Evolutionary conservation across 1,140 invertebrate genomes (phyloP), one percentile per base, ranked within the genome.

Genomic region (Pseudoatta argentina): DNA sequence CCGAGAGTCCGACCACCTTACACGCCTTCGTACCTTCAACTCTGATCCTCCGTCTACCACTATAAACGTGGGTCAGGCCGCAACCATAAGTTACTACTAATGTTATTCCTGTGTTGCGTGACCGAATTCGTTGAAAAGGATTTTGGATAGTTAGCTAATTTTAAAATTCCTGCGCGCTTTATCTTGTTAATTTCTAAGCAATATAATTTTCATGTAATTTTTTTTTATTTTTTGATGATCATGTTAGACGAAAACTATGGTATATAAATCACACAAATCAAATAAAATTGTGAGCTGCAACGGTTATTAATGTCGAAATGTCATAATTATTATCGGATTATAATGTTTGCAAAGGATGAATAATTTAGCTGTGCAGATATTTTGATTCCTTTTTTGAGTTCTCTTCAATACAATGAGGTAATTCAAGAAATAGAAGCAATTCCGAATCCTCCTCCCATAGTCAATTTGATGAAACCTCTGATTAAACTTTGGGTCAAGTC

Each of bases 51-150:
- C 71, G 57, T 63, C 75, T 86, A 66, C 51, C 76, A 75, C 88
- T 85, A 85, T 73, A 77, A 88, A 89, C 86, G 85, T 88, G 89
- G 63, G 75, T 89, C 73, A 92, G 91, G 88, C 94, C 92, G 86
- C 94, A 93, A 92, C 93, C 94, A 94, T 94, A 94, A 95, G 93
- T 94, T 95, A 95, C 93, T 92, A 91, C 93, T 94, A 94, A 95
- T 95, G 94, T 94, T 93, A 93, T 94, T 94, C 93, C 92, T 92
- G 92, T 94, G 94, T 94, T 93, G 91, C 88, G 53, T 53, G 39
- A 51, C 44, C 24, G 61, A 73, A 55, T 73, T 39, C 55, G 48
- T 72, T 75, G 61, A 34, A 18, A 44, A 14, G 51, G 18, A 53
- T 51, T 39, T 59, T 14, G 48, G 14, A 48, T 10, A 34, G 10